A percentile compares a stretch with the other conserved stretches of the same genome.
Evolutionary conservation across 1,140 invertebrate genomes (phyloP).

Genomic region (Dufourea novaeangliae): DNA sequence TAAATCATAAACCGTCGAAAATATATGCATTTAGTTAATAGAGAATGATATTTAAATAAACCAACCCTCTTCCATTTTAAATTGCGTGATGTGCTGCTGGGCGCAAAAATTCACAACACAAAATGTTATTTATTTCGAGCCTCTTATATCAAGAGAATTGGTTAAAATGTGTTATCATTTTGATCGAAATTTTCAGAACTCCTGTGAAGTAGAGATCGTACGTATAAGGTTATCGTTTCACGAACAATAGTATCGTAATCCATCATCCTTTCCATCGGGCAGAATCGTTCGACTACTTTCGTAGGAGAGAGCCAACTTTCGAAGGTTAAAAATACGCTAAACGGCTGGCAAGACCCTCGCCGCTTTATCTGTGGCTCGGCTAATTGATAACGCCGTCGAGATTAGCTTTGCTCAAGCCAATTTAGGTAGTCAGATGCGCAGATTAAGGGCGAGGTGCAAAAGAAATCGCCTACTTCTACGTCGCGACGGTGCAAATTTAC

Average conservation of each 20-base stretch:
- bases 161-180: too few species aligned
- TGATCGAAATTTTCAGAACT: not conserved
- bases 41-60: too few species aligned
- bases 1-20: too few species aligned
- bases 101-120: too few species aligned
- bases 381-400: constrained; percentile 72
- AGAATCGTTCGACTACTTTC: constrained; percentile 24
- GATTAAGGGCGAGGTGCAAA: constrained; percentile 65
- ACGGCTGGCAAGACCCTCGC: not conserved
- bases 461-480: constrained; percentile 60
- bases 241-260: not conserved
- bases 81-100: too few species aligned
- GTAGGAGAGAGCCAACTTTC: constrained; percentile 23
- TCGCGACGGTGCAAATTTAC: constrained; percentile 66
- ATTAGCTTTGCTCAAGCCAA: constrained; percentile 70
- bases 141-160: too few species aligned
- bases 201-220: not conserved
- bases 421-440: constrained; percentile 69
- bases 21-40: too few species aligned
- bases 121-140: too few species aligned
- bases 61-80: too few species aligned
- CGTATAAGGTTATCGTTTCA: not conserved
- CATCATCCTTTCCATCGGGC: not conserved
- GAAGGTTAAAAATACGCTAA: constrained; percentile 50
- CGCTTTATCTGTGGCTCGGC: constrained; percentile 53